Base-by-base conservation (phyloP, 2,113 vertebrate species). In the Guaruba guarouba region DNA sequence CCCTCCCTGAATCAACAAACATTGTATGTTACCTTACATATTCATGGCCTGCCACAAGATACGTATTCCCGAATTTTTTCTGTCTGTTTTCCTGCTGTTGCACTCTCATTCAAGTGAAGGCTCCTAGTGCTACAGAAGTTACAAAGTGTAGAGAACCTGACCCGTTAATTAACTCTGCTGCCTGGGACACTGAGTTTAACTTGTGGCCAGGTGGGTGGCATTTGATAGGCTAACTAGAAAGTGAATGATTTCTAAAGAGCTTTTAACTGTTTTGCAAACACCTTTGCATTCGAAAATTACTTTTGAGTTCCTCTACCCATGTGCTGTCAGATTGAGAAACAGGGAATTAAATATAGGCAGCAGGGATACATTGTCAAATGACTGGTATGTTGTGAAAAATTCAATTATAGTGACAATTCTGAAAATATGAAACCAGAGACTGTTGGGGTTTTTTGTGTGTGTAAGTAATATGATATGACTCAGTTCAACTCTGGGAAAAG, bases 401-500 rank as follows among this genome's bases (percentile, higher is more conserved):
- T 92, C 85, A 87, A 18, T 94, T 94, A 78, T 17, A 71, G 80
- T 79, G 88, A 86, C 67, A 92, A 70, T 91, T 93, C 67, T 52
- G n/a, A 87, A 94, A 94, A 92, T 85, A 82, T 11, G 49, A 87
- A 94, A 84, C 69, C 77, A 89, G 81, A 91, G 91, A 70, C 62
- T 84, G 31, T 33, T 55, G 28, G 62, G 29, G 6, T 23, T n/a
- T 59, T 85, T 92, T 80, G 24, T 51, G 49, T 67, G 84, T 93
- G 86, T 93, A 82, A 93, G 86, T 94, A 88, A 73, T 85, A 51
- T 37, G 62, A 66, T 86, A 88, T 93, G 93, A 92, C 77, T 96
- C 93, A 87, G 62, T 91, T 94, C 62, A 84, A 33, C 88, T 94
- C 83, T 94, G 82, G 76, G 74, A 93, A 94, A 82, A 94, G 95